Evolutionary conservation across 1,140 invertebrate species (phyloP), one percentile per base, ranked within the genome.

Genomic region (Eulimnadia texana): DNA sequence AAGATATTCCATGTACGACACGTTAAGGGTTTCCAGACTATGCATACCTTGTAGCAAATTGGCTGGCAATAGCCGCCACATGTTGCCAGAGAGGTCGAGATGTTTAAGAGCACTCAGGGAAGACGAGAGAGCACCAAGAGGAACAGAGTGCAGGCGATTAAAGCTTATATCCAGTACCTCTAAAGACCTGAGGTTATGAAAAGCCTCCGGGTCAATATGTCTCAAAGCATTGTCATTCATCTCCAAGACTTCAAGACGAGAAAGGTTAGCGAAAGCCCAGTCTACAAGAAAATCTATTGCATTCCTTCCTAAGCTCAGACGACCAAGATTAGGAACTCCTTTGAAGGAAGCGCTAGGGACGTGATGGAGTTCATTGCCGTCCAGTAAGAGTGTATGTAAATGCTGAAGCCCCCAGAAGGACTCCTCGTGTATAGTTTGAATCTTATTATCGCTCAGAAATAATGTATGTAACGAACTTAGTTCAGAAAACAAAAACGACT

Each of bases 281-380:
- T 58, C 57, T 20, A 29, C 29, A 9, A 93, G 76, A 28, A 77
- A 75, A 58, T 82, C 79, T 64, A 94, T 82, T 63, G 82, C 79
- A 72, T 94, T 94, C 62, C 80, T 75, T 55, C 84, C 83, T 11
- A 93, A 72, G 70, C 90, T 82, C 50, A 92, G 73, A 33, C 80
- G 73, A 47, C 77, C 72, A 3, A 91, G 72, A 16, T 33, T 29
- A 20, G 25, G 16, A 33, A 33, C 55, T 33, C 27, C 27, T 1
- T 27, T 27, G 25, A 93, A 72, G 64, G 79, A 79, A 64, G 86
- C 87, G 60, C 91, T 71, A 19, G 65, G 60, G n/a, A 57, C 50
- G 16, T 27, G 19, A 69, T 81, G 79, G 56, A 93, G 84, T 68
- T 80, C 78, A 72, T 93, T 93, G 67, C 81, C 78, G 10, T 84